Base-by-base conservation (phyloP, 2,113 vertebrate genomes). In the Eidolon helvum region DNA sequence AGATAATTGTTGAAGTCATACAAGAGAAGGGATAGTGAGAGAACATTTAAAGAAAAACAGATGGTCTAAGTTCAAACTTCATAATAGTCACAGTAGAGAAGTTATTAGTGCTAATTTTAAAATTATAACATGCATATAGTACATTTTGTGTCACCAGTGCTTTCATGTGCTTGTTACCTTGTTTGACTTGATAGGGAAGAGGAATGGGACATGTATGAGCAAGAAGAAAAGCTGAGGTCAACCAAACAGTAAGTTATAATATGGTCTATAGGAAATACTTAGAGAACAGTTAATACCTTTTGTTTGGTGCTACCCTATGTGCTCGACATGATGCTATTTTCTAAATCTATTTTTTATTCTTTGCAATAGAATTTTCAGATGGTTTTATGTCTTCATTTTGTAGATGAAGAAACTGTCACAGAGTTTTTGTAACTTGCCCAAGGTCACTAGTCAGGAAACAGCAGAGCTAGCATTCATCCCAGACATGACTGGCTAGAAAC, bases 1-100 rank as follows among this genome's bases (percentile, higher is more conserved):
- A 80, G 94, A 95, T 71, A 59, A 68, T 72, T n/a, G 85, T 38
- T 98, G 90, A 97, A 97, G 94, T 97, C 96, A 98, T 77, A 77
- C 66, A 86, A 90, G 33, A 75, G 75, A 95, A 94, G 66, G 74
- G 28, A 95, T 43, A 72, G 45, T 38, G 16, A 97, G 80, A 89
- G 97, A 96, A 97, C 96, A 94, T 63, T 97, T 97, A 97, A 96
- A 97, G 89, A 53, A 83, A 97, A 98, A 92, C 97, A 98, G 97
- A 97, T 96, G 97, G 75, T 66, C 40, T 83, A 66, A 94, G 85
- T 40, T 88, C 93, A 79, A 94, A 38, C 59, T 72, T 63, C 26
- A 74, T 72, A 92, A 66, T 48, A 74, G 35, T 43, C 77, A 65
- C 66, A 94, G 38, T 72, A 43, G 43, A 90, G 30, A 80, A 48